Evolutionary conservation across 2,797 vertebrate species (phyloP).

Genomic region (Scyliorhinus canicula): DNA sequence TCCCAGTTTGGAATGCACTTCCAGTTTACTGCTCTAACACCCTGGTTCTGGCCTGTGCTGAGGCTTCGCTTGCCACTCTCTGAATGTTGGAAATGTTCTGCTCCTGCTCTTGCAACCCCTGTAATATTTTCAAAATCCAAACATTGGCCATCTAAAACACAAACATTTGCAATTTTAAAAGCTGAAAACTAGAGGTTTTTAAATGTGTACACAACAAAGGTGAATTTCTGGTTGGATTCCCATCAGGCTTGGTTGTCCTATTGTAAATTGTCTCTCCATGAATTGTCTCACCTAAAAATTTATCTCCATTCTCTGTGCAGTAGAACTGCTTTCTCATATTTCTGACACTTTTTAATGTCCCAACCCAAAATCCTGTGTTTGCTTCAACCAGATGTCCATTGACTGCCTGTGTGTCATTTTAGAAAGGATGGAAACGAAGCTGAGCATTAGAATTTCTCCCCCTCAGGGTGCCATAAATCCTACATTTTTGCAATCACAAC

Average conservation of each 20-base stretch:
- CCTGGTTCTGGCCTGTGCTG: no score
- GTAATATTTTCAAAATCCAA: neutral
- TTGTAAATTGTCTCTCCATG: neutral
- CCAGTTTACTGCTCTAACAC: neutral
- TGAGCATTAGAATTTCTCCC: neutral
- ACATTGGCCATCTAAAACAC: neutral
- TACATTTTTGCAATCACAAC: neutral
- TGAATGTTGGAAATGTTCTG: neutral
- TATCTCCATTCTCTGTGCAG: neutral
- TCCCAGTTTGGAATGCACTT: neutral
- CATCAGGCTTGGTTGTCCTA: neutral
- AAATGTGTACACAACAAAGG: neutral
- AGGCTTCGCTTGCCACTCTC: neutral
- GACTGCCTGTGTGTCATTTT: neutral
- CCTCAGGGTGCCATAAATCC: neutral
- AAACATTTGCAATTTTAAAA: neutral
- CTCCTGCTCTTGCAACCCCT: neutral
- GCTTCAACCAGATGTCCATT: neutral
- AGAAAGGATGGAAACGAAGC: neutral
- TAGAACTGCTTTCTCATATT: neutral
- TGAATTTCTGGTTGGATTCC: neutral
- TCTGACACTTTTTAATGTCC: neutral
- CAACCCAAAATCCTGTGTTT: neutral
- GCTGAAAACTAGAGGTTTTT: neutral
- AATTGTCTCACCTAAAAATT: neutral